Percentiles rank a stretch among this genome's conserved stretches.
These are phyloP conservation scores for Quadroppia sp. DNA, from an alignment of 2,888 invertebrate species.

Conservation along the genomic window DNA sequence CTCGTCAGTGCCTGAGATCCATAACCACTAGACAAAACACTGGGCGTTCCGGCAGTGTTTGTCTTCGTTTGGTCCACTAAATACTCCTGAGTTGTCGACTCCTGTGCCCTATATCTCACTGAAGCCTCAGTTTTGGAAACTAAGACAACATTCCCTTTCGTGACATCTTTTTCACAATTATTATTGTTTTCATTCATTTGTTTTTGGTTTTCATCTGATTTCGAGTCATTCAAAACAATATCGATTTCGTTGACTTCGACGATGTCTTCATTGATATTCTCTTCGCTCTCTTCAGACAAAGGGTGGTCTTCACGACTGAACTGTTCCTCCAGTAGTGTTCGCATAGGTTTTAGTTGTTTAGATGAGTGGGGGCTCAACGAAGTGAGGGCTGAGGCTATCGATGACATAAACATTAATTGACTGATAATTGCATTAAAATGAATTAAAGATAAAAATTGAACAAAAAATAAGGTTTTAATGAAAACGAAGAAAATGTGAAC, in stretches of 20 bases:
- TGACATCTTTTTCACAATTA: neutral
- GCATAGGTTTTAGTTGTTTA: conserved; percentile 82
- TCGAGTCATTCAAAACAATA: conserved; percentile 16
- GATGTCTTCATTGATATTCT: conserved; percentile 54
- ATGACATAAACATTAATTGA: neutral
- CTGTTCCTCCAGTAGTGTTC: conserved; percentile 81
- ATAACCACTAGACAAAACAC: conserved; percentile 31
- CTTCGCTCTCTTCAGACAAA: conserved; percentile 49
- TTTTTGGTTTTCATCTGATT: neutral
- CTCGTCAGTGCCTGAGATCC: conserved; percentile 57
- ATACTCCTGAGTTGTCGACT: conserved; percentile 39
- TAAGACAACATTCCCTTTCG: neutral
- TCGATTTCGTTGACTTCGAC: neutral
- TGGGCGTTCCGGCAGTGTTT: conserved; percentile 41
- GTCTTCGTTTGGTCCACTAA: conserved; percentile 13
- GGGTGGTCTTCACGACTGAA: conserved; percentile 50
- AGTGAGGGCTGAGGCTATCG: conserved; percentile 50
- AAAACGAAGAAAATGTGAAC: neutral
- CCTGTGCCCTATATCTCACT: neutral
- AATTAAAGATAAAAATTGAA: neutral
- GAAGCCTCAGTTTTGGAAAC: conserved; percentile 1
- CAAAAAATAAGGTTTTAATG: neutral
- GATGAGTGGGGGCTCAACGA: conserved; percentile 67
- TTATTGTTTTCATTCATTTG: neutral
- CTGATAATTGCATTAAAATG: too few relatives aligned